Percentiles rank a stretch among this genome's conserved stretches.
These are phyloP conservation scores for Anaspis maculata DNA, from an alignment of 2,888 invertebrate genomes.

Conservation along the genomic window DNA sequence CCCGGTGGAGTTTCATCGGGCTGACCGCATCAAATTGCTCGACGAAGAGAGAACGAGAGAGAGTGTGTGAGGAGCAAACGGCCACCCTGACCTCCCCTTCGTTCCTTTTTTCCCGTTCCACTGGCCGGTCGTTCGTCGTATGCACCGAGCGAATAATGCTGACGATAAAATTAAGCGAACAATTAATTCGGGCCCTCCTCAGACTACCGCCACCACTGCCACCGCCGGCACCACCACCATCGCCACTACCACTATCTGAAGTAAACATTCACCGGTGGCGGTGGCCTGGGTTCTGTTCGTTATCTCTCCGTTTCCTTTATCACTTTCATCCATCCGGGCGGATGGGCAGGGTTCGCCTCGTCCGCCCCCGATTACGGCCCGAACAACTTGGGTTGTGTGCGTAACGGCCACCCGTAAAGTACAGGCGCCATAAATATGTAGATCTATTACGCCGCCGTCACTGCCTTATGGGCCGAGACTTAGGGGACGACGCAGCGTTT, in stretches of 20 bases:
- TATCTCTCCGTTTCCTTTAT: constrained; percentile 19
- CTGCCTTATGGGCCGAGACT: too few species aligned
- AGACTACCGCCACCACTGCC: too few species aligned
- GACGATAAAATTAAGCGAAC: constrained; percentile 30
- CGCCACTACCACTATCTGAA: constrained; percentile 22
- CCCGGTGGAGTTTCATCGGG: constrained; percentile 8
- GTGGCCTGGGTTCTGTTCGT: constrained; percentile 12
- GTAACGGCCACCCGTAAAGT: constrained; percentile 14
- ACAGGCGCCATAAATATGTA: constrained; percentile 15
- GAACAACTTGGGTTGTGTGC: constrained; percentile 11
- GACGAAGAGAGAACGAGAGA: too few species aligned
- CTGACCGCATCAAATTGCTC: constrained; percentile 12
- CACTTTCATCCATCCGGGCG: constrained; percentile 12
- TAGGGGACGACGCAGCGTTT: too few species aligned
- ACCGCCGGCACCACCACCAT: too few species aligned
- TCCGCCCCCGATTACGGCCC: constrained; percentile 9
- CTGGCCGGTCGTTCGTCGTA: too few species aligned
- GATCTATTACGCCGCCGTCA: too few species aligned
- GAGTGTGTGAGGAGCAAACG: too few species aligned
- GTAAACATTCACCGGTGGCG: constrained; percentile 20
- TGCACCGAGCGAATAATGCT: constrained; percentile 10
- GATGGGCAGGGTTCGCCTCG: too few species aligned
- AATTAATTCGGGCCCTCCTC: constrained; percentile 26
- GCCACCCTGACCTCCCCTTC: too few species aligned
- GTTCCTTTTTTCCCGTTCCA: too few species aligned